A percentile compares a stretch with the other conserved stretches of the same genome.
Conservation (phyloP, 2,797 vertebrate genomes). For the Phyllotis vaccarum region DNA sequence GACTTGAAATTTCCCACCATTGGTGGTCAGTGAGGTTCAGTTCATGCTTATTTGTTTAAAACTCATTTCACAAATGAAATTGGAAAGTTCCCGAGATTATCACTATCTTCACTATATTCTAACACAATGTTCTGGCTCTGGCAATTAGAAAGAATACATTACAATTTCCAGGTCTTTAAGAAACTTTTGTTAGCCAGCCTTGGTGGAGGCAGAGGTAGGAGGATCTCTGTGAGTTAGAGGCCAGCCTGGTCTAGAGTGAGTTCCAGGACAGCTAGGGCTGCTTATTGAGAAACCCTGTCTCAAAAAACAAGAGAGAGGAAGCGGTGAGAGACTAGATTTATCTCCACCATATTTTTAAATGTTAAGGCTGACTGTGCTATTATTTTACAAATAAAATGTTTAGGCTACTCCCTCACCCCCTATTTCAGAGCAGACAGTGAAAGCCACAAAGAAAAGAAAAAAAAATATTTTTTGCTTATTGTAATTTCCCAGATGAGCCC, state of each 20-base stretch:
- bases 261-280: not conserved
- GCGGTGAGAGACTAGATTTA: too few species aligned
- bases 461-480: constrained; percentile 3
- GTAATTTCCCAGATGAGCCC: constrained; percentile 30
- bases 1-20: not conserved
- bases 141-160: not conserved
- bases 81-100: not conserved
- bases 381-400: not conserved
- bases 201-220: not conserved
- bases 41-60: constrained; percentile 48
- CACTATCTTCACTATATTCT: not conserved
- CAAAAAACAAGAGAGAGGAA: too few species aligned
- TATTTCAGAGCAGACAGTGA: not conserved
- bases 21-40: not conserved
- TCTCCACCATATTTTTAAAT: not conserved
- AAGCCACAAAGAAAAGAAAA: constrained; percentile 7
- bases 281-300: not conserved
- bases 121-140: not conserved
- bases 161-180: not conserved
- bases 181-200: not conserved
- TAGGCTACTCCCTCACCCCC: not conserved
- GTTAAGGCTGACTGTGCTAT: not conserved
- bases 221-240: not conserved
- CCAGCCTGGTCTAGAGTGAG: not conserved
- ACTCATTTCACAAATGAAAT: constrained; percentile 21